Base-by-base conservation (phyloP, 2,797 vertebrate species). In the Babyrousa celebensis region DNA sequence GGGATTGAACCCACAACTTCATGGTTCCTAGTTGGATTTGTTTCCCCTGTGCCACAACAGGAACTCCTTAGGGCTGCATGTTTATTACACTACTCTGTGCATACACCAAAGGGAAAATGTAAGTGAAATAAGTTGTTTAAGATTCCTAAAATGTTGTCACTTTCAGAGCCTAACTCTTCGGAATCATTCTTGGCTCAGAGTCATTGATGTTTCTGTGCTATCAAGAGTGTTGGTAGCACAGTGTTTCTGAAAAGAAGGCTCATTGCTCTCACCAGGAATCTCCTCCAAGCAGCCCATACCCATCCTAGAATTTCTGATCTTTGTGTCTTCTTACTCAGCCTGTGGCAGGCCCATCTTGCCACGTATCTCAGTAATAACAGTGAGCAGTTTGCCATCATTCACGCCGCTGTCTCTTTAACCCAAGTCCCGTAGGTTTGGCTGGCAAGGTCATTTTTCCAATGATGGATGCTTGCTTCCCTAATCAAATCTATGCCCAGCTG, bases 381-480 rank as follows among this genome's bases (percentile, higher is more conserved):
- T 0, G 18, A 11, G 21, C 65, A 21, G 3, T 68, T 3, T 6
- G 75, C 83, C n/a, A 6, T 71, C n/a, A 36, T 68, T 75, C 16
- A 15, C 1, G 0, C 65, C 1, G 21, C 54, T 29, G 52, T 85
- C 54, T 89, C 43, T 68, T 29, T 14, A 60, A 32, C 25, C 32
- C 43, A 20, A 20, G 40, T 20, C 48, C 29, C 54, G 2, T 6
- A n/a, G 65, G 15, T 67, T 18, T 85, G 16, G 2, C 60, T 75
- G 65, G 23, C 75, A 63, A 65, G 43, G 60, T 85, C 36, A 54
- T 89, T 88, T 93, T 95, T 65, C 79, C 32, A 67, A 1, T 40
- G 82, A 21, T n/a, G 68, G 40, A 43, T 84, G 67, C 48, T 90
- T 84, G 29, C 65, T 63, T 80, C 94, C 36, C 36, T 77, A 83